A percentile compares a stretch with the other conserved stretches of the same genome.
phyloP scores from a whole-genome alignment of 2,888 invertebrate species.

The Chydorus sphaericus region DNA sequence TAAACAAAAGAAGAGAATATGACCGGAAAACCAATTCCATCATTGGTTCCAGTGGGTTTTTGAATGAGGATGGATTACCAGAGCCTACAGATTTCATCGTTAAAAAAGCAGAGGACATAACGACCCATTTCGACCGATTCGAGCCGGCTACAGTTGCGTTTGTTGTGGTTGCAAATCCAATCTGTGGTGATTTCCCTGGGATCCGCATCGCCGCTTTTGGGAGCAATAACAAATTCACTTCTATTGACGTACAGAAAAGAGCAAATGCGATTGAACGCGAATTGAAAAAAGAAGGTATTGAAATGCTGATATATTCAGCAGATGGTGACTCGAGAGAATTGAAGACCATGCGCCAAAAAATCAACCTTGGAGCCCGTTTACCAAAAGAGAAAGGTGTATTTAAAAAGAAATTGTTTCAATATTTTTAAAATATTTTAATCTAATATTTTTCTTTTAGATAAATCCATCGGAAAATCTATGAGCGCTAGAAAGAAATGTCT shows the following conservation, averaged over 20 bases:
- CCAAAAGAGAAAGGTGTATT: neutral
- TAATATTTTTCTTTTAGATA: no score
- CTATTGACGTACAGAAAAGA: neutral
- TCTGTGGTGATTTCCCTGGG: neutral
- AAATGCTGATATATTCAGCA: neutral
- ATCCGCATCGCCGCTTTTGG: neutral
- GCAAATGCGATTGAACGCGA: neutral
- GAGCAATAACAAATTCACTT: neutral
- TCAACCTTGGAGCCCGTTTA: neutral
- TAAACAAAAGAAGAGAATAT: neutral
- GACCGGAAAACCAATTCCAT: neutral
- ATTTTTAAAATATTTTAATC: no score
- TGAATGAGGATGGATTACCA: neutral
- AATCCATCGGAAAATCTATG: no score
- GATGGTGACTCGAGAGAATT: neutral
- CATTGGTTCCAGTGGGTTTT: neutral
- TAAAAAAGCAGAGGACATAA: no score
- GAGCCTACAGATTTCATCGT: no score
- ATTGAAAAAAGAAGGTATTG: neutral
- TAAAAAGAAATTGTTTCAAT: neutral
- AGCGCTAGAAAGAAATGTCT: no score
- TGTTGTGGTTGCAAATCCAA: neutral
- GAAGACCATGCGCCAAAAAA: neutral
- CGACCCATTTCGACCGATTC: no score
- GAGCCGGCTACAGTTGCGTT: no score